phyloP scores from a whole-genome alignment of 2,113 vertebrate species.

The Ammodytes dubius region DNA sequence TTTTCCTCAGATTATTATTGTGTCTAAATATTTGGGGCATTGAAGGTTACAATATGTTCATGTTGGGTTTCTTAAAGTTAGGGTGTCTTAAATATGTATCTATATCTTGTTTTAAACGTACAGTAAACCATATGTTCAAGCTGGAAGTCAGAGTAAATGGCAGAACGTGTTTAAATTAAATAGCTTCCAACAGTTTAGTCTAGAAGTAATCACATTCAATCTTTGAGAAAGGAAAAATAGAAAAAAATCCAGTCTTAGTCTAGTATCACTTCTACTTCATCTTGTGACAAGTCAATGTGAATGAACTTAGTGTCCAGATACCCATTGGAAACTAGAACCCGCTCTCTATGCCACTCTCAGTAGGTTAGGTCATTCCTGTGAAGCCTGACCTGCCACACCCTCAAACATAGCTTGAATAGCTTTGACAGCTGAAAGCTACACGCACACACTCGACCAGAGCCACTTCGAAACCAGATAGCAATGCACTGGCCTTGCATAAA shows the following conservation, averaged over 20 bases:
- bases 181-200: not conserved
- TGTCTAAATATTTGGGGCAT: not conserved
- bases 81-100: not conserved
- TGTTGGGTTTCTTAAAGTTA: not conserved
- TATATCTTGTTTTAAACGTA: too few species aligned
- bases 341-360: constrained; percentile 13
- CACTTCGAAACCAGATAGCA: constrained; percentile 36
- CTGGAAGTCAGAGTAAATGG: not conserved
- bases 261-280: not conserved
- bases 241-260: not conserved
- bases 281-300: not conserved
- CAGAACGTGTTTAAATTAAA: not conserved
- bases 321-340: not conserved
- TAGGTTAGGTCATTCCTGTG: constrained; percentile 28
- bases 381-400: constrained; percentile 27
- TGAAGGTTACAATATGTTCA: not conserved
- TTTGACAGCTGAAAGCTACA: constrained; percentile 38
- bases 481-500: constrained; percentile 48
- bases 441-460: constrained; percentile 22
- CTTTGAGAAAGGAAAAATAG: not conserved
- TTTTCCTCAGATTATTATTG: constrained; percentile 22
- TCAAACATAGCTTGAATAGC: constrained; percentile 43
- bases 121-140: too few species aligned
- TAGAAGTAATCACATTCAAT: not conserved
- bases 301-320: constrained; percentile 19